These are phyloP conservation scores for Stictocephala bisonia DNA, from an alignment of 2,888 invertebrate species.

Conservation along the genomic window DNA sequence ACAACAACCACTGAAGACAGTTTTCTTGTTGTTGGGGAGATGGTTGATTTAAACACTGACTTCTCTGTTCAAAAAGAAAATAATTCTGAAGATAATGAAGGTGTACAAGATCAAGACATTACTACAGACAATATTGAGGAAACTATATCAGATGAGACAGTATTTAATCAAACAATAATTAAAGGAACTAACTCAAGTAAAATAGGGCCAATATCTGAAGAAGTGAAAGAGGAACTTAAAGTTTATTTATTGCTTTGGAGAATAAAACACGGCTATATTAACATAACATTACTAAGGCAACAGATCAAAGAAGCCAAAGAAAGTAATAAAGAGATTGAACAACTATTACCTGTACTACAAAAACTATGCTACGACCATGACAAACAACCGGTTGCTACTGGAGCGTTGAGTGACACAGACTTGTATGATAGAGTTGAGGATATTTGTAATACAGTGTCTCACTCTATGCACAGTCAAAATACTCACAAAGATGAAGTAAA, in stretches of 20 bases:
- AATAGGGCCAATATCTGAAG: not conserved
- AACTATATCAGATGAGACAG: too few relatives aligned
- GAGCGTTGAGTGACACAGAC: not conserved
- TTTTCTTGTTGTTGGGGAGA: too few relatives aligned
- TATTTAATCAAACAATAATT: not conserved
- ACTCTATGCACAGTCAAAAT: not conserved
- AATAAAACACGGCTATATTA: constrained; percentile 17
- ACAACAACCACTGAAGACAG: too few relatives aligned
- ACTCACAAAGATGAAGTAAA: not conserved
- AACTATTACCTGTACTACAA: not conserved
- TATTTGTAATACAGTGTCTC: constrained; percentile 12
- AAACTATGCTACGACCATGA: constrained; percentile 11
- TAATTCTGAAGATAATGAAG: not conserved
- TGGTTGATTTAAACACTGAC: too few relatives aligned
- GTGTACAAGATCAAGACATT: not conserved
- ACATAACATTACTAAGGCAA: constrained; percentile 4
- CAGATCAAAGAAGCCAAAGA: not conserved
- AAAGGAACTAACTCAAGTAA: not conserved
- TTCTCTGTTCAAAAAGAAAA: not conserved
- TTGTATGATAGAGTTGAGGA: constrained; percentile 24
- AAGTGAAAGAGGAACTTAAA: not conserved
- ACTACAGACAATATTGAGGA: not conserved
- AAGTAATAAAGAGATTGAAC: too few relatives aligned
- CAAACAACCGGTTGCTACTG: not conserved
- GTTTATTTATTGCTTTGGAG: not conserved